Percentiles rank a stretch among this genome's conserved stretches.
Evolutionary conservation across 2,113 vertebrate species (phyloP).

Genomic region (Marmota monax): DNA sequence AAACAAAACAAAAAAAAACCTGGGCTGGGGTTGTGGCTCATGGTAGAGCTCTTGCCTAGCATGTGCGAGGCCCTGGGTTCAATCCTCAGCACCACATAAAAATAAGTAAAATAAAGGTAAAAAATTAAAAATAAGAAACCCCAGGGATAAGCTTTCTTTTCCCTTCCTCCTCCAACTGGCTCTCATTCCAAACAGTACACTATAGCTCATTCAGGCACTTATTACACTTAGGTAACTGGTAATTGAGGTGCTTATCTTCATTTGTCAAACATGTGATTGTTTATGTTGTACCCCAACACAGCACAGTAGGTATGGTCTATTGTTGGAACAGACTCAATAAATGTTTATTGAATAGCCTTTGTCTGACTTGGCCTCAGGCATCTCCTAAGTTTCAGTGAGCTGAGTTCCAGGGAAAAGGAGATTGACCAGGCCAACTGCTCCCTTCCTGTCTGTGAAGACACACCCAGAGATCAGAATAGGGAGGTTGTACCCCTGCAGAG

Average conservation of each 20-base stretch:
- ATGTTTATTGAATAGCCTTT: conserved; percentile 24
- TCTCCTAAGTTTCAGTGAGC: conserved; percentile 18
- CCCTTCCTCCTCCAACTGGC: background rate
- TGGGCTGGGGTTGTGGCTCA: too few relatives aligned
- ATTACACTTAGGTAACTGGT: background rate
- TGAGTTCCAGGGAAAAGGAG: conserved; percentile 2
- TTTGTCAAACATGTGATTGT: background rate
- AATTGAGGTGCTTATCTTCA: conserved; percentile 3
- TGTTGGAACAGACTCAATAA: background rate
- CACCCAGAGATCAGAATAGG: conserved; percentile 51
- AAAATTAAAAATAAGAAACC: too few relatives aligned
- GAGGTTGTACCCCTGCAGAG: background rate
- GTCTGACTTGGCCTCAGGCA: conserved; percentile 21
- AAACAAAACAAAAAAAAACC: background rate
- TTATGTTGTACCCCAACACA: background rate
- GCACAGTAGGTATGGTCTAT: background rate
- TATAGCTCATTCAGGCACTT: background rate
- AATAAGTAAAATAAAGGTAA: too few relatives aligned
- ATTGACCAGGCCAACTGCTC: conserved; percentile 8
- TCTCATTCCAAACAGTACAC: background rate
- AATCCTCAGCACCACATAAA: too few relatives aligned
- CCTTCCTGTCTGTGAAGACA: conserved; percentile 52
- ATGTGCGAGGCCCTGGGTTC: too few relatives aligned
- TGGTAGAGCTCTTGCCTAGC: too few relatives aligned
- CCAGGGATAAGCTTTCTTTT: background rate